Conservation (phyloP, 1,140 invertebrate genomes). For the Condylostylus longicornis region DNA sequence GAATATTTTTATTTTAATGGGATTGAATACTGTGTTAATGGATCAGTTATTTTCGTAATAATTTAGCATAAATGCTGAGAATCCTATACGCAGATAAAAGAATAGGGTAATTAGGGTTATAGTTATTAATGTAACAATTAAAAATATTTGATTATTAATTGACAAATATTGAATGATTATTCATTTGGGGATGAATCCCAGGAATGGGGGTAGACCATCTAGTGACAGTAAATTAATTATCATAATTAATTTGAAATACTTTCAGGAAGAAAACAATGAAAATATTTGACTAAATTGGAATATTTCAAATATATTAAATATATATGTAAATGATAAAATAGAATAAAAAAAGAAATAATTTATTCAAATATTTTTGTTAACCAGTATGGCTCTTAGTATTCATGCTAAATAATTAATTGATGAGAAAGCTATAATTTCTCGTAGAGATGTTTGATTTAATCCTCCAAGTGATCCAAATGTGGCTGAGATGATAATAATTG, state of each 20-base stretch:
- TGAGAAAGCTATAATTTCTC: slow-evolving; percentile 37
- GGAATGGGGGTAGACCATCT: slow-evolving; percentile 37
- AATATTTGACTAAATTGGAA: slow-evolving; percentile 34
- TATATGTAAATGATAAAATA: slow-evolving; percentile 26
- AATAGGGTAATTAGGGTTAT: slow-evolving; percentile 34
- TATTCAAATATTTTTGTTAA: slow-evolving; percentile 31
- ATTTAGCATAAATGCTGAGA: slow-evolving; percentile 29
- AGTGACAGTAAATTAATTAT: no score
- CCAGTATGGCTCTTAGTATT: slow-evolving; percentile 31
- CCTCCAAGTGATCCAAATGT: slow-evolving; percentile 30
- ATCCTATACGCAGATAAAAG: slow-evolving; percentile 34
- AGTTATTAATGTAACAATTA: slow-evolving; percentile 32
- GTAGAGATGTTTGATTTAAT: slow-evolving; percentile 35
- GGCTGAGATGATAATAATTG: slow-evolving; percentile 27
- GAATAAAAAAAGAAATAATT: slow-evolving; percentile 33
- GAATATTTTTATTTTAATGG: slow-evolving; percentile 16
- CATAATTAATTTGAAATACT: slow-evolving; percentile 33
- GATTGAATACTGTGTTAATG: slow-evolving; percentile 10
- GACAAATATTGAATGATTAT: slow-evolving; percentile 34
- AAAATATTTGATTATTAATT: slow-evolving; percentile 24
- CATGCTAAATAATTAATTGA: slow-evolving; percentile 39
- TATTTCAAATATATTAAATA: slow-evolving; percentile 32
- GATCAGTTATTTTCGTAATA: slow-evolving; percentile 30
- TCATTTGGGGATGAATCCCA: slow-evolving; percentile 40
- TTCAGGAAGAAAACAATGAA: slow-evolving; percentile 23